These are phyloP conservation scores for Epicampocera succincta DNA, from an alignment of 2,888 invertebrate species.

Conservation along the genomic window DNA sequence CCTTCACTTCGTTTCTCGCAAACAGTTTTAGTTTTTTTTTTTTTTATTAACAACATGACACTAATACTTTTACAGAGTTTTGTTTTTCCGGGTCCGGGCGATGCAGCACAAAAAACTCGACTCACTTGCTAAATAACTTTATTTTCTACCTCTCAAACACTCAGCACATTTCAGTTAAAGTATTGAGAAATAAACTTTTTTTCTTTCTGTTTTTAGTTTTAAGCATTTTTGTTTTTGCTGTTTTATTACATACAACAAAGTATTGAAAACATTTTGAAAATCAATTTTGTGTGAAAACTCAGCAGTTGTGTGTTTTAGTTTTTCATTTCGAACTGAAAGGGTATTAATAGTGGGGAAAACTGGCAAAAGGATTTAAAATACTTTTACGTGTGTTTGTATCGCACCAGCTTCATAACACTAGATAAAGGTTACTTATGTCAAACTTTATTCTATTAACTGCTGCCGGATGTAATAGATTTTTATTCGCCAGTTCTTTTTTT, in stretches of 20 bases:
- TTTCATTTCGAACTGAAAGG: conserved; percentile 14
- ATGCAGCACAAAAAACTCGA: conserved; percentile 14
- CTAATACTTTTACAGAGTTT: conserved; percentile 21
- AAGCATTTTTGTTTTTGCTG: conserved; percentile 10
- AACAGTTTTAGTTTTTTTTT: conserved; percentile 19
- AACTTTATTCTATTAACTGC: conserved; percentile 69
- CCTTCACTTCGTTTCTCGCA: neutral
- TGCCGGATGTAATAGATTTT: conserved; percentile 68
- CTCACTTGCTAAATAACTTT: conserved; percentile 44
- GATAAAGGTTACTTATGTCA: conserved; percentile 70
- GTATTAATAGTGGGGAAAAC: conserved; percentile 27
- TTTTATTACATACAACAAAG: conserved; percentile 1
- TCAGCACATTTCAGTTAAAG: conserved; percentile 21
- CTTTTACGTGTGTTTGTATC: conserved; percentile 63
- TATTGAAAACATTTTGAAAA: conserved; percentile 60
- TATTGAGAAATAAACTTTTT: conserved; percentile 19
- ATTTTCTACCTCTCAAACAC: conserved; percentile 36
- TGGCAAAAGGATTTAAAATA: conserved; percentile 63
- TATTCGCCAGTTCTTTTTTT: conserved; percentile 9
- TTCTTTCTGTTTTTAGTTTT: conserved; percentile 15
- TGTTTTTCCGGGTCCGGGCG: neutral
- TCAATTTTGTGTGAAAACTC: conserved; percentile 69
- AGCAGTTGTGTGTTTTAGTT: conserved; percentile 41
- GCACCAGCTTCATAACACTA: conserved; percentile 62
- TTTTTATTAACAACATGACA: conserved; percentile 42